These are phyloP conservation scores for Grus americana DNA, from an alignment of 2,113 vertebrate genomes.

Conservation along the genomic window DNA sequence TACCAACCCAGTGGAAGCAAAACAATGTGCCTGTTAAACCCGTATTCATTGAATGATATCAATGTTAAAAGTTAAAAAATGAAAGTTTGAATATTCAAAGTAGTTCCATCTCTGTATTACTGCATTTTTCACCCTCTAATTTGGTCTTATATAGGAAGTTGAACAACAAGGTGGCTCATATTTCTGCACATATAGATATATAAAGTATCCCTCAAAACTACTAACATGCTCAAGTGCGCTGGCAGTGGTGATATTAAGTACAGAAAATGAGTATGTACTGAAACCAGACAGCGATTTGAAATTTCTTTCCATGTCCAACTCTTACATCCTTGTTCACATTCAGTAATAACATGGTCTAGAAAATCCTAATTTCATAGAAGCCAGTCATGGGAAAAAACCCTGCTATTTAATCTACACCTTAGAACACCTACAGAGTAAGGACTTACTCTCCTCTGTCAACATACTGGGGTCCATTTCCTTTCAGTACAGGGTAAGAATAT, in stretches of 20 bases:
- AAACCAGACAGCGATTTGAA: neutral
- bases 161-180: neutral
- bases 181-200: neutral
- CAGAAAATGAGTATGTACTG: neutral
- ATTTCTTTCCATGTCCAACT: neutral
- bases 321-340: neutral
- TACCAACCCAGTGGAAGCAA: neutral
- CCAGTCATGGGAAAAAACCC: fast-evolving
- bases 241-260: neutral
- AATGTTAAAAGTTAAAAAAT: neutral
- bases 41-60: neutral
- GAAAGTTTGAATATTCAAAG: neutral
- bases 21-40: neutral
- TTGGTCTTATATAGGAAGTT: neutral
- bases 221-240: neutral
- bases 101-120: neutral
- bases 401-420: neutral
- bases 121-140: neutral
- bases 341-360: neutral
- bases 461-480: neutral
- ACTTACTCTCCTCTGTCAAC: neutral
- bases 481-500: neutral
- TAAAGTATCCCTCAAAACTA: neutral
- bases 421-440: neutral
- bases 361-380: neutral